Conservation (phyloP, 1,140 invertebrate genomes). For the Lasioglossum baleicum region DNA sequence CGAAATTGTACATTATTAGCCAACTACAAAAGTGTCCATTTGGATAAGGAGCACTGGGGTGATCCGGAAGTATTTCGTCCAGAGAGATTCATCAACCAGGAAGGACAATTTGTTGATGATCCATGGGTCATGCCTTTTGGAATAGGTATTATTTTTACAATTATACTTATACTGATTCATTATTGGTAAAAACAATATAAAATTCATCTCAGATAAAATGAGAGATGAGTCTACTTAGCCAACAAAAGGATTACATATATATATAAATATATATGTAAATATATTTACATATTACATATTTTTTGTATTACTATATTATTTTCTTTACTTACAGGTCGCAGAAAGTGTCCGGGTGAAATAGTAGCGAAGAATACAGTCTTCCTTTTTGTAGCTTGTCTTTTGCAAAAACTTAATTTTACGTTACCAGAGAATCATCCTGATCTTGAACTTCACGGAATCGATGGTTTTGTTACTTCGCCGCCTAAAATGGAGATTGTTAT, state of each 20-base stretch:
- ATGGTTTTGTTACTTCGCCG: constrained; percentile 74
- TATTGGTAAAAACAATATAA: no score
- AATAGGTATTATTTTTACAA: constrained; percentile 70
- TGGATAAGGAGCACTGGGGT: constrained; percentile 79
- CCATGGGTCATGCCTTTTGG: constrained; percentile 81
- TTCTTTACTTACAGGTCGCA: constrained; percentile 68
- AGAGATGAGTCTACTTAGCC: no score
- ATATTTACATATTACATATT: no score
- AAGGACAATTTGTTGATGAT: constrained; percentile 78
- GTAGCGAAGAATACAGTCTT: constrained; percentile 77
- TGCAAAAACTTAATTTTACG: constrained; percentile 75
- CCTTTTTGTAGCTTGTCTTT: constrained; percentile 72
- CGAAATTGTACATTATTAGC: constrained; percentile 76
- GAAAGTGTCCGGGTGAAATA: constrained; percentile 77
- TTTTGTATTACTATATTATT: background rate
- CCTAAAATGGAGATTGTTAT: constrained; percentile 65
- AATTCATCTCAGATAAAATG: background rate
- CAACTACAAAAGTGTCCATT: constrained; percentile 75
- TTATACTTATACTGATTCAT: background rate
- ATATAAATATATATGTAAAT: no score
- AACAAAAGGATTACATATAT: no score
- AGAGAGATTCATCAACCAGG: constrained; percentile 81
- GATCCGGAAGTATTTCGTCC: constrained; percentile 82
- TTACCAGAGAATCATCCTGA: constrained; percentile 61
- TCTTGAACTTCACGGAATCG: constrained; percentile 67